A percentile compares a stretch with the other conserved stretches of the same genome.
These are phyloP conservation scores for Fragum sueziense DNA, from an alignment of 2,888 invertebrate genomes.

Conservation along the genomic window DNA sequence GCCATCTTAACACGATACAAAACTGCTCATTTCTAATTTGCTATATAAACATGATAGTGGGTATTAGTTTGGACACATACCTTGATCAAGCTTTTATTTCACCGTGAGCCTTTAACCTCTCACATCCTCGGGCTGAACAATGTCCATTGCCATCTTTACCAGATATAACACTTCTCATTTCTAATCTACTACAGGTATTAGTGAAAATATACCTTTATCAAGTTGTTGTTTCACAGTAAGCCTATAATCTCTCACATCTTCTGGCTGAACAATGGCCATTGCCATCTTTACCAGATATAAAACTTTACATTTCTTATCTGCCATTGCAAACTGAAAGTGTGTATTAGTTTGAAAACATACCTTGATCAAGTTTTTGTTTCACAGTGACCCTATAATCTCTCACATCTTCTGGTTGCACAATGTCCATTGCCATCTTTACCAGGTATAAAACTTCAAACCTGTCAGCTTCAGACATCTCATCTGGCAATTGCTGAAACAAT, in stretches of 20 bases:
- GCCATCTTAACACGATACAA: slow-evolving; percentile 61
- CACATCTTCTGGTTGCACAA: slow-evolving; percentile 50
- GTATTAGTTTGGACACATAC: too few relatives aligned
- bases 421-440: slow-evolving; percentile 57
- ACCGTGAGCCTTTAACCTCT: slow-evolving; percentile 34
- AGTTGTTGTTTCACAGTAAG: slow-evolving; percentile 40
- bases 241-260: slow-evolving; percentile 37
- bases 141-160: slow-evolving; percentile 57
- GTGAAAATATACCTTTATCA: slow-evolving; percentile 31
- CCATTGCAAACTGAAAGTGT: too few relatives aligned
- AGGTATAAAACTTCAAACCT: slow-evolving; percentile 58
- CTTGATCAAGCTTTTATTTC: slow-evolving; percentile 32
- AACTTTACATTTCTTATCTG: slow-evolving; percentile 52
- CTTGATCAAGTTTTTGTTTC: slow-evolving; percentile 33
- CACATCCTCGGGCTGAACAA: slow-evolving; percentile 50
- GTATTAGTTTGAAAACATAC: too few relatives aligned
- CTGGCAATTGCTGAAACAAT: slow-evolving; percentile 8
- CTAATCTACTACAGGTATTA: too few relatives aligned
- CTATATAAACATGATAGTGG: too few relatives aligned
- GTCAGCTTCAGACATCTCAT: slow-evolving; percentile 36
- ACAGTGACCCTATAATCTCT: slow-evolving; percentile 35
- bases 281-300: slow-evolving; percentile 62
- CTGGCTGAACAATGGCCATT: slow-evolving; percentile 50
- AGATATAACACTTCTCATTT: slow-evolving; percentile 58
- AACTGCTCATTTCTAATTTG: slow-evolving; percentile 52